Conservation (phyloP, 2,113 vertebrate genomes). For the Taxidea taxus region DNA sequence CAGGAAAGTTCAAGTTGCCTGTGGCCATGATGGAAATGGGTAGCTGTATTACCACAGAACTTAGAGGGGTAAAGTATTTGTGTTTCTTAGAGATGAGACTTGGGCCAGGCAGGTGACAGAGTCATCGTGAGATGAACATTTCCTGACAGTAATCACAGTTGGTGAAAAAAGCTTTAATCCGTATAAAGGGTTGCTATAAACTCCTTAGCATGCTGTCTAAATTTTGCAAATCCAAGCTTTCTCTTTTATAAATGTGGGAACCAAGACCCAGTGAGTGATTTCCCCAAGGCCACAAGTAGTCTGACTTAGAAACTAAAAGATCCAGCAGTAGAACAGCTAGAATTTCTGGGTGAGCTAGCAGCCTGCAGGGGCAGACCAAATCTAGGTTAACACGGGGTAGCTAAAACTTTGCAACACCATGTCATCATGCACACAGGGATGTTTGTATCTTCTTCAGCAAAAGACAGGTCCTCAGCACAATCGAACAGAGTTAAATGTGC, state of each 20-base stretch:
- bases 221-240: background rate
- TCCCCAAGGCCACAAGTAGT: background rate
- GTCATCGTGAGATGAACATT: background rate
- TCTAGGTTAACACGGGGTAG: background rate
- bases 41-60: background rate
- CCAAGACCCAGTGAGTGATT: background rate
- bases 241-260: background rate
- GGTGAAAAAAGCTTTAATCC: background rate
- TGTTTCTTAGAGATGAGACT: background rate
- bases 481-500: background rate
- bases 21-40: background rate
- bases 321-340: background rate
- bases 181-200: background rate
- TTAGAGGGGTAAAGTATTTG: background rate
- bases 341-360: background rate
- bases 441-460: background rate
- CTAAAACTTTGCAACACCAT: background rate
- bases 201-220: background rate
- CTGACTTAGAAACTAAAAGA: background rate
- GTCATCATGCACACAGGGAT: background rate
- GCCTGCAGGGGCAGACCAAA: background rate
- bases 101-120: background rate
- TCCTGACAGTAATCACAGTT: background rate
- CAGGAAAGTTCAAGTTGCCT: background rate
- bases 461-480: background rate